These are phyloP conservation scores for Andinoacara biseriatus DNA, from an alignment of 2,113 vertebrate species.

Conservation along the genomic window DNA sequence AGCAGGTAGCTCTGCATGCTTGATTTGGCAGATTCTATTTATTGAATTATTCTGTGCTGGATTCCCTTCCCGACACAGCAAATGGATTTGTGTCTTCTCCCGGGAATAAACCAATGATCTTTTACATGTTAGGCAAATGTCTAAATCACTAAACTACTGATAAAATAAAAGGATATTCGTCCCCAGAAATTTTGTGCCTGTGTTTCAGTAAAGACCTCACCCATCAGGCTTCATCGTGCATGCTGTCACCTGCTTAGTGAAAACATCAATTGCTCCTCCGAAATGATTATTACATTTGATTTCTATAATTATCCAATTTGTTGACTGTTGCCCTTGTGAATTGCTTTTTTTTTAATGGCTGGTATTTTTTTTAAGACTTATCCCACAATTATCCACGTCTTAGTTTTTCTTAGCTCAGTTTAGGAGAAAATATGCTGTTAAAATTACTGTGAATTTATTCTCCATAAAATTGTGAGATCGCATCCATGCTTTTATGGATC, in stretches of 20 bases:
- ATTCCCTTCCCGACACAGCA: not conserved
- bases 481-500: not conserved
- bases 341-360: not conserved
- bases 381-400: not conserved
- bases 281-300: not conserved
- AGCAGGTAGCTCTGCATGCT: not conserved
- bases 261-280: not conserved
- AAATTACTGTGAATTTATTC: not conserved
- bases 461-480: not conserved
- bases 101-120: not conserved
- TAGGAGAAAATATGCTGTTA: not conserved
- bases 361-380: not conserved
- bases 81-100: not conserved
- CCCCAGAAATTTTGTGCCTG: too few species aligned
- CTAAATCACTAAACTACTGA: too few species aligned
- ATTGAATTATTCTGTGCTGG: not conserved
- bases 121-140: too few species aligned
- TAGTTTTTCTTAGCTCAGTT: not conserved
- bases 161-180: not conserved
- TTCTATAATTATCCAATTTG: constrained; percentile 5
- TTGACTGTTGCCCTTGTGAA: not conserved
- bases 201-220: not conserved
- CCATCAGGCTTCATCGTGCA: not conserved
- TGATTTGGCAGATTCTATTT: not conserved
- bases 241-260: not conserved